Percentiles rank a stretch among this genome's conserved stretches.
phyloP scores from a whole-genome alignment of 2,888 invertebrate species.

The Xanthia togata region DNA sequence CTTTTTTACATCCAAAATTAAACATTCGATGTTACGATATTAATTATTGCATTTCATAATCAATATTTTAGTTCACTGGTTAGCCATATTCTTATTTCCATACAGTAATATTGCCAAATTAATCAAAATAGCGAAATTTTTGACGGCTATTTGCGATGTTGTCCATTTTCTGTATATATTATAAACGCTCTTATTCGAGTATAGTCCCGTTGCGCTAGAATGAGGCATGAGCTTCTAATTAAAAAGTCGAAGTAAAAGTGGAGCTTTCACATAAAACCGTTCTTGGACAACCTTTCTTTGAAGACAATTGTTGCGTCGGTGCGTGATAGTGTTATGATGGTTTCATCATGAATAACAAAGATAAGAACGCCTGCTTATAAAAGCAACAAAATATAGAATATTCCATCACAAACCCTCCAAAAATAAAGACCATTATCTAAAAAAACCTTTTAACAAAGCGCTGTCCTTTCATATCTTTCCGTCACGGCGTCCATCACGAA shows the following conservation, averaged over 20 bases:
- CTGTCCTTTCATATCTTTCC: slow-evolving; percentile 19
- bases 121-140: too few species aligned
- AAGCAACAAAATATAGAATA: neutral
- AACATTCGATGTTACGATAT: too few species aligned
- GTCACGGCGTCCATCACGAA: slow-evolving; percentile 38
- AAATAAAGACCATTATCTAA: neutral
- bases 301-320: neutral
- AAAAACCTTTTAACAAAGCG: slow-evolving; percentile 53
- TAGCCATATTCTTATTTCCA: too few species aligned
- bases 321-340: neutral
- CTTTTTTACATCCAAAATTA: too few species aligned
- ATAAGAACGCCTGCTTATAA: neutral
- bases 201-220: neutral
- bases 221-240: neutral
- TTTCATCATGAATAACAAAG: neutral
- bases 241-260: neutral
- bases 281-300: neutral
- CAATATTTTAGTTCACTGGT: too few species aligned
- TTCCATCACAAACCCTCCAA: neutral
- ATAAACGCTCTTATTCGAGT: neutral
- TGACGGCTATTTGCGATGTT: too few species aligned
- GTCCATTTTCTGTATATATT: too few species aligned
- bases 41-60: too few species aligned
- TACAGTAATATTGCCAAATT: too few species aligned
- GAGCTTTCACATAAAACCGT: neutral